Evolutionary conservation across 1,140 invertebrate species (phyloP).

Genomic region (Leucophenga varia): DNA sequence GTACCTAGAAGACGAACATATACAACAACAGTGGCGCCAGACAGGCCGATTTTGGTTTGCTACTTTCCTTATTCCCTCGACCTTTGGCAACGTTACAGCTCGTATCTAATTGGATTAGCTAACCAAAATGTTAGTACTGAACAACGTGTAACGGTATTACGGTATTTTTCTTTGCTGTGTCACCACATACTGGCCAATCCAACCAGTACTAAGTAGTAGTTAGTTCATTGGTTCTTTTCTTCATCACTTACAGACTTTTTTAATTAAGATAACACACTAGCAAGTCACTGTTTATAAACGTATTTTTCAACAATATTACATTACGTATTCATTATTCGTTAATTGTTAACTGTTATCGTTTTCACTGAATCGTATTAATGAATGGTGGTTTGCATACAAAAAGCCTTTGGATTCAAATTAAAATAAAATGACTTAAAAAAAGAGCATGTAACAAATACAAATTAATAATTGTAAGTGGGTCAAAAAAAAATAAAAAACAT

Average conservation of each 20-base stretch:
- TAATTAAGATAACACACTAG: slow-evolving; percentile 55
- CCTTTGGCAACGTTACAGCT: no score
- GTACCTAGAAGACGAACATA: no score
- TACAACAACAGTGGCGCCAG: no score
- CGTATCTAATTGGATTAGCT: slow-evolving; percentile 48
- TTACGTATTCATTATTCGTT: no score
- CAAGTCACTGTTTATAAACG: no score
- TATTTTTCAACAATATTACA: no score
- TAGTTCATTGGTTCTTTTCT: slow-evolving; percentile 35
- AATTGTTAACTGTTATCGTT: slow-evolving; percentile 36
- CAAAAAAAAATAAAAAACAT: no score
- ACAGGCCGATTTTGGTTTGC: no score
- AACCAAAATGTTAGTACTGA: slow-evolving; percentile 16
- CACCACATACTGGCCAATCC: slow-evolving; percentile 29
- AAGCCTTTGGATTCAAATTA: slow-evolving; percentile 10
- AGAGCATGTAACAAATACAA: not conserved
- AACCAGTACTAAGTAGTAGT: no score
- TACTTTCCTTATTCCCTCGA: no score
- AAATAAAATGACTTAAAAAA: slow-evolving; percentile 6
- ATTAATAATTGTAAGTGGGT: no score
- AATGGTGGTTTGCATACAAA: slow-evolving; percentile 17
- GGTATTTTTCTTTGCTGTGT: slow-evolving; percentile 24
- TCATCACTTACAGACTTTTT: slow-evolving; percentile 47
- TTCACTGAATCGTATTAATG: slow-evolving; percentile 25
- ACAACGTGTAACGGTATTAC: no score